A percentile compares a stretch with the other conserved stretches of the same genome.
phyloP scores from a whole-genome alignment of 2,888 invertebrate species.

The Himalopsyche japonica region DNA sequence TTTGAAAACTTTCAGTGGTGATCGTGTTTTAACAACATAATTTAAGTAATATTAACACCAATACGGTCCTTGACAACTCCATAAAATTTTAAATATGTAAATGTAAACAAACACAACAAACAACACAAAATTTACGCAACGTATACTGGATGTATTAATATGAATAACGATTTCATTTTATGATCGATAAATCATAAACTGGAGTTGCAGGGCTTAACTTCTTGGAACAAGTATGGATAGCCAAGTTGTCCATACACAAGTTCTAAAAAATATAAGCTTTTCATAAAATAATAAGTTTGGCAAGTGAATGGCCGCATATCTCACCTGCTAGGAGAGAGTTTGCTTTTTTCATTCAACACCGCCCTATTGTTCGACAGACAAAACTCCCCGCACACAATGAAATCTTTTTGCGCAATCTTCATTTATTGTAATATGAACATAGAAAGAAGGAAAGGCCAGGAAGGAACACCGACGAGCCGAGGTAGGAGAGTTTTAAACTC shows the following conservation, averaged over 20 bases:
- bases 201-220: neutral
- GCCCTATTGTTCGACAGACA: constrained; percentile 24
- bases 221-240: neutral
- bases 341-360: constrained; percentile 8
- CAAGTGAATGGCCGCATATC: neutral
- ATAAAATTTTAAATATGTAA: no score
- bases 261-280: neutral
- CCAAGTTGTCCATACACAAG: neutral
- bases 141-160: no score
- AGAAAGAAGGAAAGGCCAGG: neutral
- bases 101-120: no score
- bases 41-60: no score
- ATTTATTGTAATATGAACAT: constrained; percentile 10
- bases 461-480: neutral
- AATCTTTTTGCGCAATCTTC: constrained; percentile 25
- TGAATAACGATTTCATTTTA: no score
- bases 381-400: constrained; percentile 26
- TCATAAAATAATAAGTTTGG: neutral
- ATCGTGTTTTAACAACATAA: no score
- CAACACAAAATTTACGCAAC: no score
- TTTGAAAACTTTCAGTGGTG: no score
- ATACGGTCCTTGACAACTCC: no score
- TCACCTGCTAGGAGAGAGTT: constrained; percentile 3
- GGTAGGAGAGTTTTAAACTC: constrained; percentile 20
- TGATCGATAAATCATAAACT: no score